Percentiles rank a stretch among this genome's conserved stretches.
Conservation (phyloP, 2,797 vertebrate genomes). For the Pipistrellus pipistrellus region DNA sequence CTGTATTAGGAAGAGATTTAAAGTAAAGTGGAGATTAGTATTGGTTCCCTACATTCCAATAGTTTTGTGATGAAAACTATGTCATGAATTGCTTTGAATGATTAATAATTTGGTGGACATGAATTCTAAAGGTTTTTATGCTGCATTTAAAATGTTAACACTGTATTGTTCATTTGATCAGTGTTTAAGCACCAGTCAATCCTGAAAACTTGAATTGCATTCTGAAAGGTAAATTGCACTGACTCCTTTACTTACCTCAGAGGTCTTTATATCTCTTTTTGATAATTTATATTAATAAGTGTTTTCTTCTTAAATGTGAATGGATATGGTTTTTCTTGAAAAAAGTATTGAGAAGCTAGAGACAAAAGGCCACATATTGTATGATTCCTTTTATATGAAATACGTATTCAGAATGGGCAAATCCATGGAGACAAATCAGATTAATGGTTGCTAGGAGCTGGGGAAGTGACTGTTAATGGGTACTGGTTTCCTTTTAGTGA, state of each 20-base stretch:
- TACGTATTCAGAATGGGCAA: not conserved
- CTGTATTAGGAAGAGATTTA: constrained; percentile 15
- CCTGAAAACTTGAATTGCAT: constrained; percentile 71
- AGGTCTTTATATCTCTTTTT: constrained; percentile 47
- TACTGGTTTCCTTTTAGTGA: not conserved
- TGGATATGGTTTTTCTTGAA: not conserved
- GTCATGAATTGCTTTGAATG: constrained; percentile 30
- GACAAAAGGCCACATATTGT: not conserved
- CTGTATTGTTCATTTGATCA: constrained; percentile 39
- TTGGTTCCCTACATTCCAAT: constrained; percentile 52
- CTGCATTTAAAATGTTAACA: constrained; percentile 69
- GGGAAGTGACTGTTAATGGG: not conserved
- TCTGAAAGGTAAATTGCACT: constrained; percentile 69
- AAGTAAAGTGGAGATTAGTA: not conserved
- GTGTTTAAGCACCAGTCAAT: constrained; percentile 62
- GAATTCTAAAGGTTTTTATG: constrained; percentile 64
- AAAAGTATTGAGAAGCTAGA: constrained; percentile 11
- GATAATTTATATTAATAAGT: constrained; percentile 14
- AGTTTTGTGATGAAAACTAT: constrained; percentile 30
- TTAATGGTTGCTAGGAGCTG: not conserved
- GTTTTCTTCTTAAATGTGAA: constrained; percentile 27
- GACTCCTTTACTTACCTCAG: constrained; percentile 40
- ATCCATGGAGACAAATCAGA: constrained; percentile 2
- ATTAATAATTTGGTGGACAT: constrained; percentile 10
- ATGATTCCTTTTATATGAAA: constrained; percentile 34